A percentile compares a stretch with the other conserved stretches of the same genome.
These are phyloP conservation scores for Willowsia nigromaculata DNA, from an alignment of 2,888 invertebrate species.

Conservation along the genomic window DNA sequence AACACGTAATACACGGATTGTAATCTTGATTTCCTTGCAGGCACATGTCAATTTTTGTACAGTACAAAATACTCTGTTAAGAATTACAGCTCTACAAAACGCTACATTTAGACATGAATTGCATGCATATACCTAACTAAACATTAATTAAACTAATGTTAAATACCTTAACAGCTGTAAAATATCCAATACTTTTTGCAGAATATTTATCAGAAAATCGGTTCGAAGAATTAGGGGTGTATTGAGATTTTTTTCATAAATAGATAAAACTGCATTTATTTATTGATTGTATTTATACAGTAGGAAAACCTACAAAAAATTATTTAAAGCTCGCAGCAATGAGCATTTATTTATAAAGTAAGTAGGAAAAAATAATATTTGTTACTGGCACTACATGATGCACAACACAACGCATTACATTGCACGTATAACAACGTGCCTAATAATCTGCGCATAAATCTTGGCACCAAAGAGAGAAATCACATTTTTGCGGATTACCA, in stretches of 20 bases:
- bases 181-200: no score
- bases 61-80: slow-evolving; percentile 33
- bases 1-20: slow-evolving; percentile 34
- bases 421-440: slow-evolving; percentile 61
- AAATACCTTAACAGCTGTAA: background rate
- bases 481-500: slow-evolving; percentile 70
- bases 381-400: slow-evolving; percentile 64
- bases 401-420: slow-evolving; percentile 59
- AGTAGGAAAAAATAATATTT: slow-evolving; percentile 12
- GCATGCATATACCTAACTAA: no score
- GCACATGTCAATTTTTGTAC: slow-evolving; percentile 56
- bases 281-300: no score
- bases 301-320: background rate
- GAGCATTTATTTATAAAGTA: slow-evolving; percentile 9
- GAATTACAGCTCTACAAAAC: background rate
- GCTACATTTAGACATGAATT: no score
- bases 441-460: slow-evolving; percentile 71
- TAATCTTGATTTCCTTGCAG: slow-evolving; percentile 51
- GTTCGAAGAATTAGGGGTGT: no score
- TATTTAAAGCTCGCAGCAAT: background rate
- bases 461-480: slow-evolving; percentile 72
- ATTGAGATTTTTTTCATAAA: background rate
- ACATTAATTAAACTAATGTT: slow-evolving; percentile 15
- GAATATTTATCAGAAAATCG: background rate
- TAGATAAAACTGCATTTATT: no score